These are phyloP conservation scores for Cebus imitator DNA, from an alignment of 2,113 vertebrate genomes.

Conservation along the genomic window DNA sequence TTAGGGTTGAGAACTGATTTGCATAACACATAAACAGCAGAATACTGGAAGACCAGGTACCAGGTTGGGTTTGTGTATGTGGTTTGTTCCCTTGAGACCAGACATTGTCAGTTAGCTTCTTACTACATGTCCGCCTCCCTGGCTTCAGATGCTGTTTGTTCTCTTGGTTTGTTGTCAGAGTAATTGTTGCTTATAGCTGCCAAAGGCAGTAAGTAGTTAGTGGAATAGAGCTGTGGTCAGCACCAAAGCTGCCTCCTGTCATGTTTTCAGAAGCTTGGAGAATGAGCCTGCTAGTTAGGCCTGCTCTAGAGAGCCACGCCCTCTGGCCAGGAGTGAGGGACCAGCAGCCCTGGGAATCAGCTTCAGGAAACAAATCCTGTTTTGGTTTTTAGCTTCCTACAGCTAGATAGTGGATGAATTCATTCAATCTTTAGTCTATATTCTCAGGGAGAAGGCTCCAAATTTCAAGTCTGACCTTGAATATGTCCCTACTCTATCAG, in stretches of 20 bases:
- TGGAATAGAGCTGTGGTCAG: neutral
- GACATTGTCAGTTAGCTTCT: neutral
- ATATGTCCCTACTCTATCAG: neutral
- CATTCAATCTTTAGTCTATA: neutral
- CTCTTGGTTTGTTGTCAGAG: neutral
- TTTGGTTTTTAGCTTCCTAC: neutral
- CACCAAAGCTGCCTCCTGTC: neutral
- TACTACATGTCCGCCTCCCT: neutral
- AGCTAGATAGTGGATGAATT: neutral
- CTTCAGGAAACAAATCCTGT: neutral
- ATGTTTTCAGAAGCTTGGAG: neutral
- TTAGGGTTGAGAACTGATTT: neutral
- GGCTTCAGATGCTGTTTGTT: neutral
- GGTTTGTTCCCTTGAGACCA: neutral
- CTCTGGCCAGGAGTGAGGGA: neutral
- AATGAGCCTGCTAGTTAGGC: neutral
- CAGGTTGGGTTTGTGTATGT: neutral
- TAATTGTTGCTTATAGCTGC: neutral
- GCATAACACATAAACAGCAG: neutral
- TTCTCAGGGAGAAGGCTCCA: neutral
- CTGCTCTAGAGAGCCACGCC: neutral
- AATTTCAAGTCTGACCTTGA: neutral
- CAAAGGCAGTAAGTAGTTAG: neutral
- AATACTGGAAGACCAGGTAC: neutral
- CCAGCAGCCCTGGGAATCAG: neutral